Base-by-base conservation (phyloP, 2,113 vertebrate genomes). In the Onychostruthus taczanowskii region DNA sequence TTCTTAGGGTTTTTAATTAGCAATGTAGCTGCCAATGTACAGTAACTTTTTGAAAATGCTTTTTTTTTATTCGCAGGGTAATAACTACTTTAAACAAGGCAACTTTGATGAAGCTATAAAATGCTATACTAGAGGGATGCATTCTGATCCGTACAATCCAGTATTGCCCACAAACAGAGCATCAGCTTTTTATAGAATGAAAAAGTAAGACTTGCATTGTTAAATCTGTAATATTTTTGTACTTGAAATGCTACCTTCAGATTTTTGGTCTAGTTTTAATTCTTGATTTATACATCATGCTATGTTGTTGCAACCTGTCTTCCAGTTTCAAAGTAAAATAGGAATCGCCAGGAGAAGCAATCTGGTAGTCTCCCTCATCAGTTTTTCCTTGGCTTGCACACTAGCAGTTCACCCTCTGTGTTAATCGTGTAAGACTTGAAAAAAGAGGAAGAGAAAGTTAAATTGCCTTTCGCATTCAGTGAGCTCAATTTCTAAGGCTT, bases 81-180 rank as follows among this genome's bases (percentile, higher is more conserved):
- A 99, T 94, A 84, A 76, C 19, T 98, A 98, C 62, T 99, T 99
- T 88, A 99, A 98, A 97, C 98, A 98, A 46, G 99, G 99, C 49
- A 99, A 99, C 78, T 99, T 99, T 46, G 98, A 99, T 55, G 98
- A 98, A 12, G 99, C 99, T 43, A 97, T 99, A 49, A 98, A 99
- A 26, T 99, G 98, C 93, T 99, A 99, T 94, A 99, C 98, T 83
- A 98, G 95, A 97, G 99, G 99, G 82, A 99, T 99, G 99, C 93
- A 96, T 81, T 98, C 97, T 6, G 99, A 99, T 90, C 99, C 99
- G 0, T 98, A 99, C 96, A 99, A 98, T 95, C 99, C 99, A 1
- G 94, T 99, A 56, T 96, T 99, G 59, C 99, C 99, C 37, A 99
- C 99, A 66, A 99, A 99, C 96, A 97, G 99, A 97, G 99, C 99